Evolutionary conservation across 2,797 vertebrate genomes (phyloP), one percentile per base, ranked within the genome.

Genomic region (Anabacerthia variegaticeps): DNA sequence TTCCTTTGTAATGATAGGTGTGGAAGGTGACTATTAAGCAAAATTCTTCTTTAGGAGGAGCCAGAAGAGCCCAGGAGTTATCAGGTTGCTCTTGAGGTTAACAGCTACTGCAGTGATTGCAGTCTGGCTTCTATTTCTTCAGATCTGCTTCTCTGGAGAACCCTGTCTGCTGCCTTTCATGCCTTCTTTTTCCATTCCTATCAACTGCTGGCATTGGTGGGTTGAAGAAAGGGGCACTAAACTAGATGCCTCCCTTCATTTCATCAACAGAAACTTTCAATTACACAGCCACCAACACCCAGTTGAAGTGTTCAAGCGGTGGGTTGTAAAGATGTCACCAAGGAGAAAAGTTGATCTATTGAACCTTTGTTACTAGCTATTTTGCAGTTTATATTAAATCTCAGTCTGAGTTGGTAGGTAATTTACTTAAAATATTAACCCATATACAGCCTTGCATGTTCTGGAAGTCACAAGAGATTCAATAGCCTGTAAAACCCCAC

Each of bases 201-300:
- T 69, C 59, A 73, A 51, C 21, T 93, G 32, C 51, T 88, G 41
- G 55, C 26, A 63, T 36, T 74, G 46, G 17, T 84, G 36, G 24
- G 48, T 90, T 93, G 89, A 85, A 79, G 59, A 86, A 90, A 73
- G 36, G 48, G 61, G 23, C 44, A 66, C 17, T 67, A 48, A 84
- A 94, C n/a, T 62, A 81, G n/a, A 88, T 79, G 44, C 44, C 52
- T 88, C 73, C 59, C 44, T 79, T 72, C 16, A 34, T 65, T 93
- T 89, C 71, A 68, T 83, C 81, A 89, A 36, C 52, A 93, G 67
- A 88, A 95, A 49, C 14, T 85, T 93, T 68, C 78, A 82, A 65
- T 77, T 94, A 89, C 84, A 83, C 46, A 76, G 66, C 59, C 55
- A 73, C 54, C 59, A 78, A 77, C 77, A 89, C 41, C 28, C 11